Percentiles rank a stretch among this genome's conserved stretches.
These are phyloP conservation scores for Oreotragus oreotragus DNA, from an alignment of 2,113 vertebrate genomes.

Conservation along the genomic window DNA sequence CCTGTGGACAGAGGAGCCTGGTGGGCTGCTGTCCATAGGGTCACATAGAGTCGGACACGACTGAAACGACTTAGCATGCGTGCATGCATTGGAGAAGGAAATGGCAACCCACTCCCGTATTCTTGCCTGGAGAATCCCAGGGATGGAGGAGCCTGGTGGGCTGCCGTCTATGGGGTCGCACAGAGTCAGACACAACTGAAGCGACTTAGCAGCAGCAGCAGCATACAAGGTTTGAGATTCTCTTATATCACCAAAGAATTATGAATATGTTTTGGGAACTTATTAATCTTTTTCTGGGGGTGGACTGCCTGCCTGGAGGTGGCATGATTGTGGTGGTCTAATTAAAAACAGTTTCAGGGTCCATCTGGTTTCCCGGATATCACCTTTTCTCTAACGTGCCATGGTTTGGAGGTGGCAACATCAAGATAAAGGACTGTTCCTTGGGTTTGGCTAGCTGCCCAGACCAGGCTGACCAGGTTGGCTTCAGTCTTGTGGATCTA, in stretches of 20 bases:
- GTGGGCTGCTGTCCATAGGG: neutral
- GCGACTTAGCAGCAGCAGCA: neutral
- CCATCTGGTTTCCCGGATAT: neutral
- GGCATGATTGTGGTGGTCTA: neutral
- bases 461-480: neutral
- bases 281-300: neutral
- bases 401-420: neutral
- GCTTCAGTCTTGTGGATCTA: neutral
- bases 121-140: neutral
- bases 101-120: neutral
- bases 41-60: neutral
- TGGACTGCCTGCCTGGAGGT: neutral
- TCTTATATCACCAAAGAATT: neutral
- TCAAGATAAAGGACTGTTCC: neutral
- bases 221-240: neutral
- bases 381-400: neutral
- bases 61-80: neutral
- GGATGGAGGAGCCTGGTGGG: neutral
- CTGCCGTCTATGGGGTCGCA: fast-evolving
- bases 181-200: neutral
- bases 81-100: neutral
- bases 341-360: neutral
- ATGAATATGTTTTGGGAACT: neutral
- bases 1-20: neutral
- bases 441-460: neutral